Percentiles rank a stretch among this genome's conserved stretches.
Conservation (phyloP, 2,888 invertebrate species). For the Coleophora deauratella region DNA sequence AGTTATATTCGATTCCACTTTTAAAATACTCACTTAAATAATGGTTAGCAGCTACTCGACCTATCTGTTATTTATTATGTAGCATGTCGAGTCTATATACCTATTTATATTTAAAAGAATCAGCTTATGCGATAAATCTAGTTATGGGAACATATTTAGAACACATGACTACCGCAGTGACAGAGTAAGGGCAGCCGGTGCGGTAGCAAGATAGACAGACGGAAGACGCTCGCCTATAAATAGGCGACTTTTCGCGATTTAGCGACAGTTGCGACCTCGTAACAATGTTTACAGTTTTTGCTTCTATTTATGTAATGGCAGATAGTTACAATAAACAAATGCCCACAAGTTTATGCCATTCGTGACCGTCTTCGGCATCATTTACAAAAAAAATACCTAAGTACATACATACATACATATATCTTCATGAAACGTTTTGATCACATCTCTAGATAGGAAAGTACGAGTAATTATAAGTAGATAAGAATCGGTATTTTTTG, state of each 20-base stretch:
- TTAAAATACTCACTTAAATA: constrained; percentile 25
- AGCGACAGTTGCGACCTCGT: constrained; percentile 61
- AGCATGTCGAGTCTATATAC: neutral
- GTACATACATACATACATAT: too few relatives aligned
- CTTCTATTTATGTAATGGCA: neutral
- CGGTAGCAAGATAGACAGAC: constrained; percentile 65
- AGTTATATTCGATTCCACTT: constrained; percentile 53
- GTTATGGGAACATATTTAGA: too few relatives aligned
- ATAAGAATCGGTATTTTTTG: too few relatives aligned
- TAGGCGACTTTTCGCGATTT: constrained; percentile 59
- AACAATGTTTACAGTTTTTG: constrained; percentile 59
- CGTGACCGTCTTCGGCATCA: neutral
- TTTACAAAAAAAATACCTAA: neutral
- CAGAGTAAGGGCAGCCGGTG: constrained; percentile 28
- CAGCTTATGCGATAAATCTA: too few relatives aligned
- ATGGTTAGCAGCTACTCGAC: too few relatives aligned
- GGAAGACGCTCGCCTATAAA: constrained; percentile 64
- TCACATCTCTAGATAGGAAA: too few relatives aligned
- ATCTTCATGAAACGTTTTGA: too few relatives aligned
- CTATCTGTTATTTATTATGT: neutral
- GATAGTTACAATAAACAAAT: neutral
- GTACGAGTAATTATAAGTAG: too few relatives aligned
- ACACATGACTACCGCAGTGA: neutral
- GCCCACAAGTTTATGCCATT: neutral
- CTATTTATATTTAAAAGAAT: too few relatives aligned